Percentiles rank a stretch among this genome's conserved stretches.
phyloP scores from a whole-genome alignment of 2,797 vertebrate genomes.

The Xenops minutus region DNA sequence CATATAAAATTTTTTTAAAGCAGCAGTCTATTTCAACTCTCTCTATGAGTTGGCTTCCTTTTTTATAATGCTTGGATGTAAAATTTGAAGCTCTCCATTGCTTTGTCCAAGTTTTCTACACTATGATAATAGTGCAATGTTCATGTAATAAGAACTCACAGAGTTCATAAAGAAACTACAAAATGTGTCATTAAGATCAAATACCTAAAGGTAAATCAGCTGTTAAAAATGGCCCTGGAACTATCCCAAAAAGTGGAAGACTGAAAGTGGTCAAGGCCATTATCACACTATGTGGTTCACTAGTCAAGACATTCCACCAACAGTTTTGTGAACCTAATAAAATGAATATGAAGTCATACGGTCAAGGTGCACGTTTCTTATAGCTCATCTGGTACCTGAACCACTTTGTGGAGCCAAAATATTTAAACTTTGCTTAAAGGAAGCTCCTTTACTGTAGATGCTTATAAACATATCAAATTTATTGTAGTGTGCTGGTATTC shows the following conservation, averaged over 20 bases:
- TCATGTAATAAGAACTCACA: background rate
- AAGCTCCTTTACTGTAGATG: background rate
- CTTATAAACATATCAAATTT: background rate
- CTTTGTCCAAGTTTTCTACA: background rate
- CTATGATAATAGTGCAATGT: background rate
- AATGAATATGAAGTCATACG: background rate
- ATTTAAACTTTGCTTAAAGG: background rate
- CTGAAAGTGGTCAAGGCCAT: background rate
- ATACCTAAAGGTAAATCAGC: background rate
- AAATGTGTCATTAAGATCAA: background rate
- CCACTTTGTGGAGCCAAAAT: background rate
- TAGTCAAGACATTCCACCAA: background rate
- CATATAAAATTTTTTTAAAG: background rate
- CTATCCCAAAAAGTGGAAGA: background rate
- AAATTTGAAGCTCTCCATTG: background rate
- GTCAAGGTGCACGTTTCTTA: background rate
- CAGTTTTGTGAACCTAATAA: background rate
- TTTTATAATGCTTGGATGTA: background rate
- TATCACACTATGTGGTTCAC: background rate
- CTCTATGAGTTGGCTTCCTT: background rate
- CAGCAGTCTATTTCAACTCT: background rate
- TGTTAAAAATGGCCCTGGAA: background rate
- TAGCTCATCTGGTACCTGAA: background rate
- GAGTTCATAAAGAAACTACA: background rate
- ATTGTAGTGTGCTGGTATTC: background rate